phyloP scores from a whole-genome alignment of 35 echinoderm and acorn worm genomes.

The Heliocidaris tuberculata region DNA sequence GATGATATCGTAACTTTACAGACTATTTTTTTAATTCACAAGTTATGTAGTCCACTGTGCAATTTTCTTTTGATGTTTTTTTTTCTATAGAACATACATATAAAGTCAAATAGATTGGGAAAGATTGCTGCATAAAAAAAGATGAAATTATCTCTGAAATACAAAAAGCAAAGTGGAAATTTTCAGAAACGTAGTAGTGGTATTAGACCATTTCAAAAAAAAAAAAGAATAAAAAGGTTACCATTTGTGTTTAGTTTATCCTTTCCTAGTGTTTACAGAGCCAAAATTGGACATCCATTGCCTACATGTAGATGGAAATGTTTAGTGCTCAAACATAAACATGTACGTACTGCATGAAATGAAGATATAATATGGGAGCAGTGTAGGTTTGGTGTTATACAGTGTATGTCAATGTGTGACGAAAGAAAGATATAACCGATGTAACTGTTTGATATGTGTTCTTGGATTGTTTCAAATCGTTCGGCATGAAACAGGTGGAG shows the following conservation, averaged over 20 bases:
- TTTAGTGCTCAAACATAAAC: background rate
- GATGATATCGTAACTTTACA: background rate
- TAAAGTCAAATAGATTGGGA: background rate
- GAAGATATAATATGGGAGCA: background rate
- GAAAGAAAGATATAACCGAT: background rate
- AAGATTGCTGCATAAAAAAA: conserved; percentile 28
- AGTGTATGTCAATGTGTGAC: background rate
- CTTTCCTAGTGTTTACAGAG: background rate
- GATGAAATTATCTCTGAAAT: conserved; percentile 31
- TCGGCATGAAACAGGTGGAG: background rate
- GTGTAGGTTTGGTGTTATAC: background rate
- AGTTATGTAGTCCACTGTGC: conserved; percentile 14
- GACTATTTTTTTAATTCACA: background rate
- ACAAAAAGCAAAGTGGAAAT: background rate
- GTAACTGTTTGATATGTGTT: background rate
- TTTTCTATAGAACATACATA: background rate
- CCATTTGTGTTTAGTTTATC: background rate
- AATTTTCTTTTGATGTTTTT: background rate
- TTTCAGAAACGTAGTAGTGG: background rate
- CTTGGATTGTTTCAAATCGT: background rate
- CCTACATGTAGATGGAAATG: background rate
- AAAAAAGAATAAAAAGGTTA: background rate
- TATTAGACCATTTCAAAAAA: background rate
- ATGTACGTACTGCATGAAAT: background rate
- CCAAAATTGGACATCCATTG: background rate